phyloP scores from a whole-genome alignment of 1,140 invertebrate species.

The Sogatella furcifera region DNA sequence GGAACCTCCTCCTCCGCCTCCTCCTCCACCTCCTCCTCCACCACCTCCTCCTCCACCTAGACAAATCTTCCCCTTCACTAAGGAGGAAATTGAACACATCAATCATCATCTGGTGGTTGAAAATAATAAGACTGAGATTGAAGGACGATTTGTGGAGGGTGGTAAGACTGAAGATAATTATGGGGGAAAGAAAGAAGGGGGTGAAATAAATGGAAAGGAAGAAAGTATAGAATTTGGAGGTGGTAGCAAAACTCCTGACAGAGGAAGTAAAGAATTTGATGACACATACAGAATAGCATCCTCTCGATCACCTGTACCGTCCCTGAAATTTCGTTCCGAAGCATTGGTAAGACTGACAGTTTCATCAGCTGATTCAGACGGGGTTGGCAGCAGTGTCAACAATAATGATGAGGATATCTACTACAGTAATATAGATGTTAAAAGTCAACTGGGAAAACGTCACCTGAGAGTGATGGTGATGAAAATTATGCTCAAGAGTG shows the following conservation, averaged over 20 bases:
- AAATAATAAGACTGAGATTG: too few relatives aligned
- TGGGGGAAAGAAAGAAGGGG: background rate
- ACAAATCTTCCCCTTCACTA: constrained; percentile 25
- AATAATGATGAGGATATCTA: background rate
- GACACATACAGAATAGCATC: background rate
- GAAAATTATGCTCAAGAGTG: background rate
- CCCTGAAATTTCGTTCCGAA: background rate
- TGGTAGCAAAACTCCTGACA: too few relatives aligned
- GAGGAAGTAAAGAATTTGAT: background rate
- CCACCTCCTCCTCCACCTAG: constrained; percentile 23
- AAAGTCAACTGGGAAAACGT: too few relatives aligned
- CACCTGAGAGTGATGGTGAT: background rate
- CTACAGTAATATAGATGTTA: too few relatives aligned
- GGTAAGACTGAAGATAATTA: too few relatives aligned
- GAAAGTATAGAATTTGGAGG: too few relatives aligned
- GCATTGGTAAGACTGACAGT: constrained; percentile 8
- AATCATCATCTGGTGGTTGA: constrained; percentile 1
- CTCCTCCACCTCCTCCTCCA: constrained; percentile 22
- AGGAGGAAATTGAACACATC: constrained; percentile 18
- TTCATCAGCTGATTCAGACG: background rate
- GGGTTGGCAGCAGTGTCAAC: background rate
- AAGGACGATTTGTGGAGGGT: too few relatives aligned
- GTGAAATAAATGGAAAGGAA: constrained; percentile 3
- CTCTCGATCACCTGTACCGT: background rate
- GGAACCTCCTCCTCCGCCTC: constrained; percentile 33